phyloP scores from a whole-genome alignment of 2,797 vertebrate genomes.

The Sitta carolinensis region DNA sequence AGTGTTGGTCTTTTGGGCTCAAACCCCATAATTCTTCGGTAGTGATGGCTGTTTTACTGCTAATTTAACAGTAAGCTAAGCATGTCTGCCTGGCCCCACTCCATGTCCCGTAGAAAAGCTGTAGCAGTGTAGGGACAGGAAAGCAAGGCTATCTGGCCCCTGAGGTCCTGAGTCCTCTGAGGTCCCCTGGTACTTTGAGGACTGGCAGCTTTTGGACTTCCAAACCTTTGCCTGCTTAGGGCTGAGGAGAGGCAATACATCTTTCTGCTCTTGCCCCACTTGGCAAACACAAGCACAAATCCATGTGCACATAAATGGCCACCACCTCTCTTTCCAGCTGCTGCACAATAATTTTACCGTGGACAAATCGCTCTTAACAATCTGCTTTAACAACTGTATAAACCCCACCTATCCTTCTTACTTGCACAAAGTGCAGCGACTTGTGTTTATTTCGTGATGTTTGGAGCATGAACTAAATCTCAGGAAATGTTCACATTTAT shows the following conservation, averaged over 20 bases:
- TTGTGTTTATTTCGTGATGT: background rate
- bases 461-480: background rate
- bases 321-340: background rate
- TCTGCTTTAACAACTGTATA: background rate
- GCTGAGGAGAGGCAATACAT: background rate
- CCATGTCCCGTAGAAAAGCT: background rate
- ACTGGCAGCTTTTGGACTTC: background rate
- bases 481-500: background rate
- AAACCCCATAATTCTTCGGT: background rate
- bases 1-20: background rate
- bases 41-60: background rate
- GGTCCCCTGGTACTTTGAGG: background rate
- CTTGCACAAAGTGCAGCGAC: background rate
- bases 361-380: background rate
- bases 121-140: background rate
- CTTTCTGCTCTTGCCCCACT: background rate
- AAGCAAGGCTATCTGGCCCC: background rate
- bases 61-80: background rate
- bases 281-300: background rate
- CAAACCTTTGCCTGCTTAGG: background rate
- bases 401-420: background rate
- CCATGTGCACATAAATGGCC: background rate
- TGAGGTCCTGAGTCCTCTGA: background rate
- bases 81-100: background rate
- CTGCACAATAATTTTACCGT: background rate